Evolutionary conservation across 2,113 vertebrate genomes (phyloP).

Genomic region (Oreochromis niloticus): DNA sequence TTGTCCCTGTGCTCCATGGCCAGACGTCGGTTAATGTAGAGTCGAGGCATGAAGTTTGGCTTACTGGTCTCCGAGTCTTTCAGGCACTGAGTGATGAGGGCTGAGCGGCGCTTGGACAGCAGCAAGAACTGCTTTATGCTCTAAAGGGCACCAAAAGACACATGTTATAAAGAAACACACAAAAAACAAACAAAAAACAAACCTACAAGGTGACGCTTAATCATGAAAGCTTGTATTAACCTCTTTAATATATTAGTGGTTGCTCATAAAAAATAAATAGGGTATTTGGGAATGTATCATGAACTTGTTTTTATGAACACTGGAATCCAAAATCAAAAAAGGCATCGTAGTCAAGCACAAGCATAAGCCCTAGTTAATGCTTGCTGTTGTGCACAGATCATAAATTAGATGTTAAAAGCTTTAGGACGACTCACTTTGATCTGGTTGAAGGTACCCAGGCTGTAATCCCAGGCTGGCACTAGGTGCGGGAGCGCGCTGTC

Average conservation of each 20-base stretch:
- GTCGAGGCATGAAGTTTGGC: constrained; percentile 92
- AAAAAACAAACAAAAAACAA: not conserved
- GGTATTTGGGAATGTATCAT: not conserved
- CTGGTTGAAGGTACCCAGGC: constrained; percentile 88
- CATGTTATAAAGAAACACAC: not conserved
- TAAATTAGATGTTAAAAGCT: not conserved
- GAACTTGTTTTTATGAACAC: not conserved
- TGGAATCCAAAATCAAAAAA: not conserved
- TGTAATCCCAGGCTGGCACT: constrained; percentile 95
- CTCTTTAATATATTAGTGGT: not conserved
- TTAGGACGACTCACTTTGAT: constrained; percentile 80
- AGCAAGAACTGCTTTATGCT: constrained; percentile 93
- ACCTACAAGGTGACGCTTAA: not conserved
- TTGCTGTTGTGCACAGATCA: accelerated
- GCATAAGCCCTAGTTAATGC: not conserved
- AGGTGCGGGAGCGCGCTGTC: constrained; percentile 89
- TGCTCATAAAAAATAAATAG: not conserved
- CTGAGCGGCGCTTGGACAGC: constrained; percentile 88
- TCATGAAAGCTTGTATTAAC: not conserved
- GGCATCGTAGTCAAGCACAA: not conserved
- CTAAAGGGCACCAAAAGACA: constrained; percentile 61
- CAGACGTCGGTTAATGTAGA: constrained; percentile 96
- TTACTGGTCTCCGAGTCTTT: constrained; percentile 96
- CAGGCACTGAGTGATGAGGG: constrained; percentile 91
- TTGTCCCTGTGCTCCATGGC: constrained; percentile 98